Base-by-base conservation (phyloP, 2,113 vertebrate species). In the Gallinago jamesoni region DNA sequence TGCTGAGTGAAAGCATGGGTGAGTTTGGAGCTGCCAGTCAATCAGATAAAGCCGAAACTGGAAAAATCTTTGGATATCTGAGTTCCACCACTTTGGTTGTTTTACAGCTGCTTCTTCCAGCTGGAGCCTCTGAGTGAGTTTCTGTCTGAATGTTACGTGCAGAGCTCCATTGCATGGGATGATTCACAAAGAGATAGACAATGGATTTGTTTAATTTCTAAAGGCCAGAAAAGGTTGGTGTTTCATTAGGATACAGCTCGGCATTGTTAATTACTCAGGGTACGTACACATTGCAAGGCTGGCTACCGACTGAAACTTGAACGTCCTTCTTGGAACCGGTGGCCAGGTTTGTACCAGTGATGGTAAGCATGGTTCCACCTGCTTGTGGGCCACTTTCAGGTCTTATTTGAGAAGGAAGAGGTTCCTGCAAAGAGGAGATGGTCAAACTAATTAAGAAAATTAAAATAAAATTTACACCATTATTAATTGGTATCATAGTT, bases 341-440 rank as follows among this genome's bases (percentile, higher is more conserved):
- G 96, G 99, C 97, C 95, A 99, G 93, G 83, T 98, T 24, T 8
- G 37, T 35, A 52, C 99, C 99, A 1, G 1, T 77, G 96, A 99
- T 99, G 60, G 99, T 99, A 96, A 99, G 98, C 6, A 94, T 84
- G 6, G 99, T 99, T 41, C 99, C 99, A 3, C 99, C 99, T 0
- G 98, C 99, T 23, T 98, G 98, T 1, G 99, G 99, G 30, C 99
- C 99, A 87, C 96, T 98, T 19, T 15, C 48, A 1, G 99, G 99
- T 14, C 53, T 24, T 67, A 99, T 98, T 0, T 3, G 14, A 14
- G 10, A 33, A 7, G 98, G 98, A 31, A 90, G 14, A 35, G 99
- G 99, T 85, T 99, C 93, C 99, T 99, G 93, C 12, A 92, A 43
- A 66, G n/a, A 90, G 27, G n/a, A 72, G 41, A 84, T 28, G 5